A percentile compares a stretch with the other conserved stretches of the same genome.
phyloP scores from a whole-genome alignment of 2,113 vertebrate genomes.

The Psittacara wagleri region DNA sequence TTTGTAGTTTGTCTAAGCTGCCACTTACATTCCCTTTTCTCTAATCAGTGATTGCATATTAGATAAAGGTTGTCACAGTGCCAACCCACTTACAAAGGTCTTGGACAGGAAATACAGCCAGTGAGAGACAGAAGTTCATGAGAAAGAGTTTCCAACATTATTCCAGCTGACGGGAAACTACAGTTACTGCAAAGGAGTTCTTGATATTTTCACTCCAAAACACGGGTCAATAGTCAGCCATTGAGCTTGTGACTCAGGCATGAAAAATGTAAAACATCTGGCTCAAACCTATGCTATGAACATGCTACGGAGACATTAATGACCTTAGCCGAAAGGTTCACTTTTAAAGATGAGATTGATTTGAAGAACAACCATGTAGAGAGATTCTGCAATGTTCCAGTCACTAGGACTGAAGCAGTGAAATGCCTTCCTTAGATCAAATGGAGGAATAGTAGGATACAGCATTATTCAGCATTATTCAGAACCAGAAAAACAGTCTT shows the following conservation, averaged over 20 bases:
- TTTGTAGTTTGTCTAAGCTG: not conserved
- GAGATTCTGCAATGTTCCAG: not conserved
- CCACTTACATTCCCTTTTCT: not conserved
- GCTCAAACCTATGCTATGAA: not conserved
- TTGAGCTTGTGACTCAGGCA: slow-evolving; percentile 21
- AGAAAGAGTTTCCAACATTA: slow-evolving; percentile 46
- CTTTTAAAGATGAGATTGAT: not conserved
- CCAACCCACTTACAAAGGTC: not conserved
- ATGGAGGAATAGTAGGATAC: not conserved
- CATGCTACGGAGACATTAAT: not conserved
- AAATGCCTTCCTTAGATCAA: not conserved
- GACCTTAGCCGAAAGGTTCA: not conserved
- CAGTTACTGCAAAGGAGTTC: slow-evolving; percentile 16
- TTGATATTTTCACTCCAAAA: not conserved
- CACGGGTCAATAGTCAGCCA: not conserved
- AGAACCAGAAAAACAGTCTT: not conserved
- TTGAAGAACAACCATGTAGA: not conserved
- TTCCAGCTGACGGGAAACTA: slow-evolving; percentile 52
- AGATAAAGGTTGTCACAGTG: not conserved
- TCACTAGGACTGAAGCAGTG: not conserved
- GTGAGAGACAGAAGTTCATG: slow-evolving; percentile 15
- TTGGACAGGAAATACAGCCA: slow-evolving; percentile 15
- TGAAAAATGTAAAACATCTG: slow-evolving; percentile 55
- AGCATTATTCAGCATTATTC: not conserved
- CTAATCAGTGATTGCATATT: not conserved